Conservation (phyloP, 2,113 vertebrate genomes). For the Lamprotornis superbus region DNA sequence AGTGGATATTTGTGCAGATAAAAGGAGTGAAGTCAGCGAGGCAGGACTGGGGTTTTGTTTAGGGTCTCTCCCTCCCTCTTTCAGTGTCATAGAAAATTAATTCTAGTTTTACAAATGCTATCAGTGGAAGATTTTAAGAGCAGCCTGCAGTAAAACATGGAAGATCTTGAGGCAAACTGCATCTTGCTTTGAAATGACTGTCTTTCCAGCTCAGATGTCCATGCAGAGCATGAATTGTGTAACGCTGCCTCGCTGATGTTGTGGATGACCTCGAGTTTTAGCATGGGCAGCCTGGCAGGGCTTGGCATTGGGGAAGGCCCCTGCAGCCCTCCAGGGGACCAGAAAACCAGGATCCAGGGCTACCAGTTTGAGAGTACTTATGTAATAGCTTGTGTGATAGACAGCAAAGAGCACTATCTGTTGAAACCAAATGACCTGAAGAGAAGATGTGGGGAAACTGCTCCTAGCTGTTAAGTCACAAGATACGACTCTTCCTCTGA, state of each 20-base stretch:
- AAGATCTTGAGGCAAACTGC: conserved; percentile 1
- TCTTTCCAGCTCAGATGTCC: conserved; percentile 33
- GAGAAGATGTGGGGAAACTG: not conserved
- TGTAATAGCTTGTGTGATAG: not conserved
- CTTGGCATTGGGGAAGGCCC: not conserved
- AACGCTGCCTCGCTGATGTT: not conserved
- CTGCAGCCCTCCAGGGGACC: not conserved
- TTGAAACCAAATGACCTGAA: not conserved
- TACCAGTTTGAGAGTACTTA: not conserved
- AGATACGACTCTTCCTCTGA: not conserved
- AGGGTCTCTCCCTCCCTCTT: not conserved
- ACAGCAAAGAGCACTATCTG: not conserved
- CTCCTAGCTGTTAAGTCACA: not conserved
- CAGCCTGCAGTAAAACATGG: conserved; percentile 7
- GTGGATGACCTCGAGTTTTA: not conserved
- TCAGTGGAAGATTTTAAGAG: conserved; percentile 16
- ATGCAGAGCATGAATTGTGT: not conserved
- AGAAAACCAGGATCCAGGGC: not conserved
- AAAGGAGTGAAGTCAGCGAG: not conserved
- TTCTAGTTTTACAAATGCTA: not conserved
- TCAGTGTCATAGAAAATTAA: conserved; percentile 29
- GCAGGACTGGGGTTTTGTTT: not conserved
- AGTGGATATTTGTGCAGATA: not conserved
- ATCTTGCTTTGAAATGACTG: conserved; percentile 18
- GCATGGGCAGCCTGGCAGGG: not conserved